Base-by-base conservation (phyloP, 1,140 invertebrate species). In the Temnothorax curvispinosus region DNA sequence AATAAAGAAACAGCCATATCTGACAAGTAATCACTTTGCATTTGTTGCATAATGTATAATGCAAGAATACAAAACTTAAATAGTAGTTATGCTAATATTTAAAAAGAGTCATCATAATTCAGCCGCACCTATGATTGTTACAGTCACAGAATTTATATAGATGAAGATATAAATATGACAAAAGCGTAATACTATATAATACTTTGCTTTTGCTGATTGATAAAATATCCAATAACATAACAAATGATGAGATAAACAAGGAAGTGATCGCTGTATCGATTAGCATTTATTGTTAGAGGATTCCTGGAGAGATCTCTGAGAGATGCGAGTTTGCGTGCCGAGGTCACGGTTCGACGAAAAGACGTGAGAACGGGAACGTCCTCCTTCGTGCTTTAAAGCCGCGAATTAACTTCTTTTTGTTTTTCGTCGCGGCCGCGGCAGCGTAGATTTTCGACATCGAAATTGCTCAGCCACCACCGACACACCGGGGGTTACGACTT, bases 351-450 rank as follows among this genome's bases (percentile, higher is more conserved):
- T 69, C 82, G 60, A 7, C 64, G 77, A 87, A 82, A 81, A 90
- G 90, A 89, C 91, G 91, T 93, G 93, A 92, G 92, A 93, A 93
- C 91, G 88, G 71, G 85, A 91, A 89, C 89, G 87, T 92, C 88
- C 64, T 81, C 67, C 69, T 85, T 58, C 71, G 74, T 60, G 54
- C 87, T 89, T 90, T 88, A 91, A 93, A 92, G 80, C 88, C 87
- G 84, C 89, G 88, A 93, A 91, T 92, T 93, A 92, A 92, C 87
- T 91, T 50, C 86, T 89, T 93, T 91, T 91, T 92, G 52, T 77
- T 89, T 86, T 80, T 58, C 62, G 32, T 67, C 54, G n/a, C 54
- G 74, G 58, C 44, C 56, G 52, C 44, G 74, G 47, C 44, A 69
- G 47, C 62, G 69, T 81, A 81, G 76, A 88, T 76, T 60, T 85